Base-by-base conservation (phyloP, 2,888 invertebrate species). In the Rhyacophila evoluta region DNA sequence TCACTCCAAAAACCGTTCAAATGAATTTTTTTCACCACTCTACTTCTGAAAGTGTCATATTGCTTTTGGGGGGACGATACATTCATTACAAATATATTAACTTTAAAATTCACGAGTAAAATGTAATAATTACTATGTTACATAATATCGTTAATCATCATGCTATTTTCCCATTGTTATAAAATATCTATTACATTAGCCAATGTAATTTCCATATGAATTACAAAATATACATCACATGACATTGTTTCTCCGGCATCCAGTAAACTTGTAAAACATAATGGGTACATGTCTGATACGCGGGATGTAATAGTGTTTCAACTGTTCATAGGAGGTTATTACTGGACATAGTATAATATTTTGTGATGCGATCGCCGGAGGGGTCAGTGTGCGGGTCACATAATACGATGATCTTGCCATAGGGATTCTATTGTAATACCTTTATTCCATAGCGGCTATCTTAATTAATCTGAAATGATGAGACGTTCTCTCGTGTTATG, bases 381-480 rank as follows among this genome's bases (percentile, higher is more conserved):
- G 78, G 78, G 78, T 75, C 78, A 74, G 55, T 27, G 38, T 38
- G 19, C 69, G 71, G 80, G 80, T 80, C 80, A 77, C 72, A 75
- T 70, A 78, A 75, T 80, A 78, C 78, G 73, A 72, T 69, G 80
- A 80, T 80, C 39, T 80, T 75, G 78, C 41, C 72, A 75, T 41
- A 72, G 77, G 79, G 77, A 75, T 75, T 77, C 79, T 72, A 81
- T 81, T 81, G 81, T 81, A 55, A 74, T 71, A 75, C 77, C 76
- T 79, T 41, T 72, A 74, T 69, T 77, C 78, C 28, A 68, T 38
- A 74, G 74, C 79, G 76, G 81, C 81, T 81, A 81, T 81, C 81
- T 79, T 81, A 81, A 81, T 81, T 81, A 81, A 81, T 81, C 79
- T 55, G 55, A 80, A 78, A 79, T 76, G 72, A 78, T 75, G 70